Percentiles rank a stretch among this genome's conserved stretches.
Evolutionary conservation across 2,113 vertebrate genomes (phyloP).

Genomic region (Xenopus laevis): DNA sequence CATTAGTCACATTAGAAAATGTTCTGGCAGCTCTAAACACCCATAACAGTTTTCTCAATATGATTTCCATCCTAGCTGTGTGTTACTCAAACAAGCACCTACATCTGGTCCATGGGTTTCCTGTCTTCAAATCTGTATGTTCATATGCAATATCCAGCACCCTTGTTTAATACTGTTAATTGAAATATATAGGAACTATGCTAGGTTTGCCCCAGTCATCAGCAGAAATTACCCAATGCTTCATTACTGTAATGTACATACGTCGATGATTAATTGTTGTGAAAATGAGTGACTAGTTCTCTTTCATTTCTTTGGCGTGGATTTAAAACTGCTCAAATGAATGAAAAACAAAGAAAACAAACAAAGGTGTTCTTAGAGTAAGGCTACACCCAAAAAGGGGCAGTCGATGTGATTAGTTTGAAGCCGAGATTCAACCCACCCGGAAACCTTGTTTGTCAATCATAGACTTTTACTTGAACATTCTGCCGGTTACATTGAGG

Average conservation of each 20-base stretch:
- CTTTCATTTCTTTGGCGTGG: constrained; percentile 83
- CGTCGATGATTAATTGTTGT: constrained; percentile 86
- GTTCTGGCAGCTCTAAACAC: constrained; percentile 86
- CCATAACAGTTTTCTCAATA: constrained; percentile 89
- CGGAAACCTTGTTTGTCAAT: constrained; percentile 56
- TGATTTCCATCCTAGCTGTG: constrained; percentile 91
- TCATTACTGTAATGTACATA: constrained; percentile 89
- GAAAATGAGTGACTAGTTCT: constrained; percentile 78
- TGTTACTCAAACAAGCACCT: constrained; percentile 84
- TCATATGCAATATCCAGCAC: constrained; percentile 99
- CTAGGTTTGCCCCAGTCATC: constrained; percentile 86
- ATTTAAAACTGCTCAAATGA: constrained; percentile 86
- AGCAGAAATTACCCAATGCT: constrained; percentile 88
- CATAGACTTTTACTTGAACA: constrained; percentile 57
- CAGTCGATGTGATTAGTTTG: constrained; percentile 69
- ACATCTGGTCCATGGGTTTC: constrained; percentile 78
- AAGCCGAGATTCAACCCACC: constrained; percentile 50
- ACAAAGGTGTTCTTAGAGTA: no score
- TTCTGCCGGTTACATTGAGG: constrained; percentile 60
- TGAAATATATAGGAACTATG: constrained; percentile 81
- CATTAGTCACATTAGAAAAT: constrained; percentile 87
- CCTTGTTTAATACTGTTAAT: constrained; percentile 89
- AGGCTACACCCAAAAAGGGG: constrained; percentile 58
- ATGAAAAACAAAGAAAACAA: constrained; percentile 52
- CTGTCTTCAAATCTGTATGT: constrained; percentile 89